Percentiles rank a stretch among this genome's conserved stretches.
Evolutionary conservation across 2,888 invertebrate species (phyloP).

Genomic region (Ophion costatus): DNA sequence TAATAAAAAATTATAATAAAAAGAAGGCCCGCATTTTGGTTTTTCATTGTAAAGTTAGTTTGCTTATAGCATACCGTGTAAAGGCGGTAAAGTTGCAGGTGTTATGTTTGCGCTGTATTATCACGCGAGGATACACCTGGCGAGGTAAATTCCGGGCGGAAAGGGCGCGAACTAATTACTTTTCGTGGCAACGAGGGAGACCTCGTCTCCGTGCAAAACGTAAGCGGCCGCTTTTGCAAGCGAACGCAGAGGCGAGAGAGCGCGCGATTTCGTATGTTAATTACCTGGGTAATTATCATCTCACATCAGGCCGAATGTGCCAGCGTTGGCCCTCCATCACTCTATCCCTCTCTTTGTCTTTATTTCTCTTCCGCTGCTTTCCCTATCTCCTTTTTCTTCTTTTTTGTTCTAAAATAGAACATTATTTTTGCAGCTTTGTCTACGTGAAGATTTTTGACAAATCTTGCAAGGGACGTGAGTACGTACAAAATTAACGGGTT

Average conservation of each 20-base stretch:
- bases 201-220: constrained; percentile 38
- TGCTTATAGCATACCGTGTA: background rate
- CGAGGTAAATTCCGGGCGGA: constrained; percentile 41
- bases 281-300: constrained; percentile 61
- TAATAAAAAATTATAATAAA: background rate
- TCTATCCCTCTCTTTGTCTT: background rate
- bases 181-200: constrained; percentile 50
- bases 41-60: background rate
- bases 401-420: constrained; percentile 21
- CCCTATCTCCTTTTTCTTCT: background rate
- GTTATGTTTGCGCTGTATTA: constrained; percentile 25
- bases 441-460: background rate
- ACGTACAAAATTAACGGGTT: background rate
- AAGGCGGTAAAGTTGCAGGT: constrained; percentile 25
- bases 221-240: constrained; percentile 24
- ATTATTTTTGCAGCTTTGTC: background rate
- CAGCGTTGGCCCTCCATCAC: background rate
- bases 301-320: constrained; percentile 41
- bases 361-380: background rate
- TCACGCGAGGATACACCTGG: constrained; percentile 40
- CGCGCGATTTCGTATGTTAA: constrained; percentile 61
- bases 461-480: background rate
- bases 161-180: constrained; percentile 59
- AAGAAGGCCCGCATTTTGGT: background rate
- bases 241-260: constrained; percentile 7